Evolutionary conservation across 2,888 invertebrate genomes (phyloP).

Genomic region (Pollenia labialis): DNA sequence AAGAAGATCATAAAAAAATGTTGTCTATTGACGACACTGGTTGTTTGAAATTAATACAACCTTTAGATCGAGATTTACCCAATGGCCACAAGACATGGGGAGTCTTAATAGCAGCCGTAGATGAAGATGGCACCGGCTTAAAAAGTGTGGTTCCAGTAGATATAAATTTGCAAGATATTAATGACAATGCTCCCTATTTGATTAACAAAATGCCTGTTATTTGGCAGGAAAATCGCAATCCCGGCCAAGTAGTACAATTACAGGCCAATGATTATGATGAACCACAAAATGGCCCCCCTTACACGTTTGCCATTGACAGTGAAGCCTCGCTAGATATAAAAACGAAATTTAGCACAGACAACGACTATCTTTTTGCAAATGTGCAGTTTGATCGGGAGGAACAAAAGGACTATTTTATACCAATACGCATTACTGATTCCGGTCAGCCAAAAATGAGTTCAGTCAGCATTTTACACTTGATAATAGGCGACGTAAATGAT

Average conservation of each 20-base stretch:
- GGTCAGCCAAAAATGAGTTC: conserved; percentile 90
- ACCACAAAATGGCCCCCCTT: conserved; percentile 93
- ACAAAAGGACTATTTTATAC: conserved; percentile 93
- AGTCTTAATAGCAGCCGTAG: conserved; percentile 90
- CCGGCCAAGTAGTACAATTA: conserved; percentile 88
- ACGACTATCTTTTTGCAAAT: conserved; percentile 88
- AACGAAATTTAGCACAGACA: conserved; percentile 89
- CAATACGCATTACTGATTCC: conserved; percentile 94
- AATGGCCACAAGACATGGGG: conserved; percentile 93
- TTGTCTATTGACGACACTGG: conserved; percentile 90
- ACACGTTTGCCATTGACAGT: conserved; percentile 86
- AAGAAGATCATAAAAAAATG: conserved; percentile 89
- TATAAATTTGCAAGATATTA: conserved; percentile 91
- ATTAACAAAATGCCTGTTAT: conserved; percentile 92
- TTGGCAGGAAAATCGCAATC: conserved; percentile 91
- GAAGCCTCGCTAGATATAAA: conserved; percentile 88
- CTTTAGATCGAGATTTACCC: conserved; percentile 95
- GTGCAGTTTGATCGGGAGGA: conserved; percentile 94
- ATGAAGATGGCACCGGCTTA: conserved; percentile 89
- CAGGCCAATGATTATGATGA: conserved; percentile 93
- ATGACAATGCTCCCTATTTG: conserved; percentile 96
- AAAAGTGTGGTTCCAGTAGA: conserved; percentile 89
- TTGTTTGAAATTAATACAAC: conserved; percentile 87
- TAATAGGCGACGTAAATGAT: conserved; percentile 98
- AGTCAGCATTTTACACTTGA: conserved; percentile 92